Base-by-base conservation (phyloP, 92 coral and sea anemone species). In the Porites lobata region DNA sequence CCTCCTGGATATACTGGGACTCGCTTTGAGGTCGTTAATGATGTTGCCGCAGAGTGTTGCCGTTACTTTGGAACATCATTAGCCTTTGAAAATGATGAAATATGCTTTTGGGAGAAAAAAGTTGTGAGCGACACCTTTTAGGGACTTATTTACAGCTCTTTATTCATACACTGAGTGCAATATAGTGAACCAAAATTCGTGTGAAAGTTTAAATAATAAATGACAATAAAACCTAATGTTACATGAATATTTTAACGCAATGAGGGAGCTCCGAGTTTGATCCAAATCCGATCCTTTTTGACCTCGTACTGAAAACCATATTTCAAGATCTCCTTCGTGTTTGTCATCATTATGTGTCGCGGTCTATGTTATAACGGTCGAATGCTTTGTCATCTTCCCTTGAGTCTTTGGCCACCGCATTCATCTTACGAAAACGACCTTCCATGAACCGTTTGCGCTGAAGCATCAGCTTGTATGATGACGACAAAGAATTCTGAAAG, bases 371-470 rank as follows among this genome's bases (percentile, higher is more conserved):
- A 58, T 11, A 78, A n/a, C 5, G 12, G n/a, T 38, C 54, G 59
- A 12, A 62, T 19, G 3, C 2, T 50, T 9, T 1, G 8, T 81
- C 86, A 57, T 56, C 67, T 82, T 70, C 58, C 78, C 66, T 54
- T 3, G 67, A 29, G 53, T 70, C 78, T 82, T 70, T 82, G 32
- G 20, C 68, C 32, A n/a, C 77, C 54, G 13, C 18, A 20, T 20
- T 18, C 29, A 71, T 3, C 19, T 57, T 56, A 18, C 56, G 56
- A 15, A 54, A 17, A 2, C 51, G 67, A 15, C 18, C 64, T 69
- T 81, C 69, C 66, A 81, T 67, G 76, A 81, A 81, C 9, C 85
- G 70, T 69, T 43, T 69, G 69, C 17, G 65, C 50, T 54, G 58
- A 5, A 82, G 56, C 12, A 58, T 38, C 12, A 19, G 78, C 52